These are phyloP conservation scores for Tanytarsus gracilentus DNA, from an alignment of 2,888 invertebrate species.

Conservation along the genomic window DNA sequence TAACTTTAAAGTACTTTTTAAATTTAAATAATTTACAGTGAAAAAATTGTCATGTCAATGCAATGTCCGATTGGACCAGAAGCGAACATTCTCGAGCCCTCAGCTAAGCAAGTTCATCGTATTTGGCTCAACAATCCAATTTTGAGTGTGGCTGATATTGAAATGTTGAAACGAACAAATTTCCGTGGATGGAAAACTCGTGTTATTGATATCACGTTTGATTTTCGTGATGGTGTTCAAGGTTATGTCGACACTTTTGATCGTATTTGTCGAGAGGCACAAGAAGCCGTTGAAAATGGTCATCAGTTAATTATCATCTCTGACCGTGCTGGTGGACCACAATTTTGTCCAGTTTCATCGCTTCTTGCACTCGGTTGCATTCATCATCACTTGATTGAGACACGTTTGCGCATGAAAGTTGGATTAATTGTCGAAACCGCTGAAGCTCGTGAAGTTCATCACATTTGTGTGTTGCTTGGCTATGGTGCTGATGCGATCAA, in stretches of 20 bases:
- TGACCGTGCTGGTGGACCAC: constrained; percentile 59
- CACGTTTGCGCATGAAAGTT: constrained; percentile 90
- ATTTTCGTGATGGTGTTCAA: constrained; percentile 58
- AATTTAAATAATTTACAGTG: constrained; percentile 48
- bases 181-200: constrained; percentile 83
- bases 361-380: constrained; percentile 83
- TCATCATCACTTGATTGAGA: constrained; percentile 92
- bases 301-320: constrained; percentile 82
- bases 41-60: constrained; percentile 97
- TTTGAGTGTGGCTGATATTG: constrained; percentile 80
- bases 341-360: constrained; percentile 66
- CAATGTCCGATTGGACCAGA: constrained; percentile 96
- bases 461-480: constrained; percentile 87
- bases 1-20: too few relatives aligned
- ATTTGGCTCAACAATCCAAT: constrained; percentile 92
- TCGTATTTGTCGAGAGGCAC: constrained; percentile 70
- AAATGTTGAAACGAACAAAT: constrained; percentile 72
- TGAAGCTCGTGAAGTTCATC: constrained; percentile 93
- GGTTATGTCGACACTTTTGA: constrained; percentile 75
- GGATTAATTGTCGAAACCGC: constrained; percentile 92
- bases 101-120: constrained; percentile 75
- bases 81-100: constrained; percentile 85
- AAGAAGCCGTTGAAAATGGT: constrained; percentile 63
- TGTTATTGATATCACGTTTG: constrained; percentile 84
- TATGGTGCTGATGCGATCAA: constrained; percentile 98